Conservation (phyloP, 2,888 invertebrate genomes). For the Euclidia mi region DNA sequence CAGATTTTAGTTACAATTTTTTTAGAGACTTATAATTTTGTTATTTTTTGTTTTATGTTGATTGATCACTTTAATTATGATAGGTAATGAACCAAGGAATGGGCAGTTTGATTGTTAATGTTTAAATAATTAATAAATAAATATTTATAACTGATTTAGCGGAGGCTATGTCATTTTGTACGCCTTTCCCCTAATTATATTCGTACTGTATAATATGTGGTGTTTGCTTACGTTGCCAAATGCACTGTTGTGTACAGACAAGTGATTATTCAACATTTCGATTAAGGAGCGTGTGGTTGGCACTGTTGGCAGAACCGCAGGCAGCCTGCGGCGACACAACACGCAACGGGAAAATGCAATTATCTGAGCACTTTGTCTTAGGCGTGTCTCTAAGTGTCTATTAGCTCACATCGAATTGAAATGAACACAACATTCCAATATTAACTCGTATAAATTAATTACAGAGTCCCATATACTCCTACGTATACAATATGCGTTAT, state of each 20-base stretch:
- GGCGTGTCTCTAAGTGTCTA: conserved; percentile 64
- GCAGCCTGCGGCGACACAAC: conserved; percentile 52
- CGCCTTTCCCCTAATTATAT: too few species aligned
- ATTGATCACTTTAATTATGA: too few species aligned
- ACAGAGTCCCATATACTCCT: too few species aligned
- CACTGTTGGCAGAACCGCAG: conserved; percentile 11
- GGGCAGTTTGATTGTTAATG: too few species aligned
- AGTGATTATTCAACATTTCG: conserved; percentile 25
- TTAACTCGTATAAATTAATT: not conserved
- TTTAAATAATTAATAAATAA: too few species aligned
- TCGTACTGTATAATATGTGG: not conserved
- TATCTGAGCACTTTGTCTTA: conserved; percentile 46
- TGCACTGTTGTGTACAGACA: conserved; percentile 12
- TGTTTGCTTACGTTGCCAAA: conserved; percentile 8
- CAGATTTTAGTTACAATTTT: too few species aligned
- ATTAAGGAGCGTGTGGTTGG: conserved; percentile 35
- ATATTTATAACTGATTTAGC: too few species aligned
- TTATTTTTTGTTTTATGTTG: too few species aligned
- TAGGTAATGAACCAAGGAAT: too few species aligned
- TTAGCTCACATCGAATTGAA: conserved; percentile 51
- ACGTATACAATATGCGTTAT: too few species aligned
- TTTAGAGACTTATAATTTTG: too few species aligned
- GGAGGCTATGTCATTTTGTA: too few species aligned
- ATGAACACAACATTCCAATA: conserved; percentile 25
- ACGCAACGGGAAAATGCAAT: conserved; percentile 36